A percentile compares a stretch with the other conserved stretches of the same genome.
These are phyloP conservation scores for Mythimna albipuncta DNA, from an alignment of 2,888 invertebrate species.

Conservation along the genomic window DNA sequence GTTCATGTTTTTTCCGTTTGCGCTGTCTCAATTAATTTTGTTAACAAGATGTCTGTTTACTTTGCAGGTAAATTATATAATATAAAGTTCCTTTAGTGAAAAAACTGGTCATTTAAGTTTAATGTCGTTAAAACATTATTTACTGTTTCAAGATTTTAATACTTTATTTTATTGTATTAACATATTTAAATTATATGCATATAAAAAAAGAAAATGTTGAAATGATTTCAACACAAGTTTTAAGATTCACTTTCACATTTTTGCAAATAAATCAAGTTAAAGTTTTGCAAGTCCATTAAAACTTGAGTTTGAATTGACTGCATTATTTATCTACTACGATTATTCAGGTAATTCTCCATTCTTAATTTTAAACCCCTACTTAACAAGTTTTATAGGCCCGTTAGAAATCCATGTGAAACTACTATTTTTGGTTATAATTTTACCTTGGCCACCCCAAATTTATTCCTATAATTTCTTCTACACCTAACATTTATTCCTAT, in stretches of 20 bases:
- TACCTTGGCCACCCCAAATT: not conserved
- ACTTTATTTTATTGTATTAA: slow-evolving; percentile 8
- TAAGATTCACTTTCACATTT: slow-evolving; percentile 7
- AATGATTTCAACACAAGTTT: slow-evolving; percentile 22
- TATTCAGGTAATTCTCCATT: too few relatives aligned
- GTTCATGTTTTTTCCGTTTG: slow-evolving; percentile 51
- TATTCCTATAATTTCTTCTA: not conserved
- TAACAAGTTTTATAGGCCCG: too few relatives aligned
- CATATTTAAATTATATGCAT: slow-evolving; percentile 13
- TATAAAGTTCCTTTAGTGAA: slow-evolving; percentile 5
- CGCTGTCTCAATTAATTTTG: slow-evolving; percentile 57
- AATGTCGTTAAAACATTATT: slow-evolving; percentile 3
- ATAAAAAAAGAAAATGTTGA: not conserved
- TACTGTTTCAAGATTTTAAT: slow-evolving; percentile 13
- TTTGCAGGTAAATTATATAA: slow-evolving; percentile 28
- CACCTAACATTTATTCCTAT: not conserved
- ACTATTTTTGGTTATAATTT: not conserved
- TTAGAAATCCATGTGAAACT: too few relatives aligned
- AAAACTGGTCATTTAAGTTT: not conserved
- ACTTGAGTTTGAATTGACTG: too few relatives aligned
- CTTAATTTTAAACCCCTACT: too few relatives aligned
- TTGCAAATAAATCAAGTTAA: not conserved
- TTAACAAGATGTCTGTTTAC: slow-evolving; percentile 40
- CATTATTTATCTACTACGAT: too few relatives aligned
- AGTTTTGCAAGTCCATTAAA: not conserved